phyloP scores from a whole-genome alignment of 2,113 vertebrate genomes.

The Vidua macroura region DNA sequence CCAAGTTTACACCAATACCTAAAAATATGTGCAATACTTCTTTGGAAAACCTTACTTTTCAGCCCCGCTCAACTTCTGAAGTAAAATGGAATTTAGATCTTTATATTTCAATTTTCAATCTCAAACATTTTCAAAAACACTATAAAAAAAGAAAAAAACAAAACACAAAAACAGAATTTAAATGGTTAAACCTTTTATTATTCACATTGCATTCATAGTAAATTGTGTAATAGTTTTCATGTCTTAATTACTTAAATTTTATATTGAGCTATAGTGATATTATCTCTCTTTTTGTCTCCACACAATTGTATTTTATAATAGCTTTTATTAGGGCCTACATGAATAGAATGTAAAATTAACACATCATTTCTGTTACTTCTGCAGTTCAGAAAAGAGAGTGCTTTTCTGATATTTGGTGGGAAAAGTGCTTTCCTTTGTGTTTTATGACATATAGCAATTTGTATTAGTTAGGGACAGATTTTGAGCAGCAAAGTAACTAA shows the following conservation, averaged over 20 bases:
- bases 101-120: neutral
- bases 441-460: slow-evolving; percentile 73
- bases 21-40: neutral
- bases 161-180: neutral
- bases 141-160: neutral
- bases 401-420: slow-evolving; percentile 73
- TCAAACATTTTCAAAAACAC: neutral
- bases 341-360: slow-evolving; percentile 83
- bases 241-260: slow-evolving; percentile 88
- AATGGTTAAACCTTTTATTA: slow-evolving; percentile 77
- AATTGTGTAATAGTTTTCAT: slow-evolving; percentile 86
- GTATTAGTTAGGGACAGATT: slow-evolving; percentile 65
- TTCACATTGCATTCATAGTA: slow-evolving; percentile 76
- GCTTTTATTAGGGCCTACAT: slow-evolving; percentile 82
- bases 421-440: slow-evolving; percentile 75
- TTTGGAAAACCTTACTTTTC: neutral
- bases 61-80: neutral
- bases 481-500: slow-evolving; percentile 58
- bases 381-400: slow-evolving; percentile 62
- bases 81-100: neutral
- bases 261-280: slow-evolving; percentile 83
- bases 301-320: slow-evolving; percentile 85
- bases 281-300: slow-evolving; percentile 84
- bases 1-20: neutral
- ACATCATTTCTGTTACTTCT: slow-evolving; percentile 68